Conservation (phyloP, 1,140 invertebrate genomes). For the Nymphalis io region DNA sequence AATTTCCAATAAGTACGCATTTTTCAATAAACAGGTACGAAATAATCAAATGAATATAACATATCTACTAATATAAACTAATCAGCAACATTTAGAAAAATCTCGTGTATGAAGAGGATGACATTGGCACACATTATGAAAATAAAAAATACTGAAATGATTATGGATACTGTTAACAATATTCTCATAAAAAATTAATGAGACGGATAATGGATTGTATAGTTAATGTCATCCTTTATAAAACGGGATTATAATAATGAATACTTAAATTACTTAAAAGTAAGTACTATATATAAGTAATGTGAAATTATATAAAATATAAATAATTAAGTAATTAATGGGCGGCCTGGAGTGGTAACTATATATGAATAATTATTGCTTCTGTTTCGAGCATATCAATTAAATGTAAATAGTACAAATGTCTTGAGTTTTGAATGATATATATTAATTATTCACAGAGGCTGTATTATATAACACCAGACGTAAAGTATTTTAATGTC, state of each 20-base stretch:
- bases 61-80: constrained; percentile 1
- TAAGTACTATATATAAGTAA: constrained; percentile 25
- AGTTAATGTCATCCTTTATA: constrained; percentile 9
- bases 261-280: constrained; percentile 19
- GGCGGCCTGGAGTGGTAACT: constrained; percentile 37
- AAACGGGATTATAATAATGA: not conserved
- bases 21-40: constrained; percentile 18
- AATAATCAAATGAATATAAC: constrained; percentile 3
- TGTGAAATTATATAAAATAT: constrained; percentile 23
- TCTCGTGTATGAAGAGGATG: constrained; percentile 17
- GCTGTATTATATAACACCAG: not conserved
- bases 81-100: constrained; percentile 7
- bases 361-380: constrained; percentile 27
- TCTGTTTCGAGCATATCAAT: not conserved
- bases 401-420: no score
- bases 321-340: constrained; percentile 36
- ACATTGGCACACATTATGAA: not conserved
- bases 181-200: not conserved
- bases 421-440: no score
- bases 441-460: not conserved
- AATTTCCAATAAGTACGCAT: constrained; percentile 22
- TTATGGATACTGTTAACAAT: not conserved
- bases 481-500: not conserved
- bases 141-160: not conserved
- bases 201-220: constrained; percentile 1